Evolutionary conservation across 2,888 invertebrate genomes (phyloP).

Genomic region (Xestia xanthographa): DNA sequence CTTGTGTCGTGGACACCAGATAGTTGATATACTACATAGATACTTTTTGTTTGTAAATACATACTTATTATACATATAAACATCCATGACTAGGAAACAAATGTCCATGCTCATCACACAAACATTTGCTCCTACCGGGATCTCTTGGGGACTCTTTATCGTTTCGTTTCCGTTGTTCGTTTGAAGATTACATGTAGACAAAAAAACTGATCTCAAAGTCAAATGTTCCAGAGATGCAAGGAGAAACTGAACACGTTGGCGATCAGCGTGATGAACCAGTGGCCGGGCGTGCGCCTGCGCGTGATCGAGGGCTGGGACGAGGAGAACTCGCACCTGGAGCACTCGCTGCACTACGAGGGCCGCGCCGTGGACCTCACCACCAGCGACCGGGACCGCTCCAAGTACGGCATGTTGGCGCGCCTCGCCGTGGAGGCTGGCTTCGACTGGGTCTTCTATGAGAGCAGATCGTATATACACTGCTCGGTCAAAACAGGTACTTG

Average conservation of each 20-base stretch:
- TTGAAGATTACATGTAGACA: conserved; percentile 4
- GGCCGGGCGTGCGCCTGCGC: conserved; percentile 98
- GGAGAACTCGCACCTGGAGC: conserved; percentile 93
- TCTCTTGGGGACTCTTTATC: too few relatives aligned
- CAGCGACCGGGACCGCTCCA: conserved; percentile 97
- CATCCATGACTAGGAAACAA: too few relatives aligned
- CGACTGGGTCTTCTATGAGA: conserved; percentile 99
- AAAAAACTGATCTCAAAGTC: conserved; percentile 33
- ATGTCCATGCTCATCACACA: too few relatives aligned
- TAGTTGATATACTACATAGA: too few relatives aligned
- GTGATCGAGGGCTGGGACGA: conserved; percentile 99
- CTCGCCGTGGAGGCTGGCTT: conserved; percentile 99
- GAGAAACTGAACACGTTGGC: conserved; percentile 98
- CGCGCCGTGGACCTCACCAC: conserved; percentile 99
- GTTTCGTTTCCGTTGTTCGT: background rate
- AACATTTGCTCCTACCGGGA: too few relatives aligned
- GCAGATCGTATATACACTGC: conserved; percentile 98
- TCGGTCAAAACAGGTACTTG: conserved; percentile 98
- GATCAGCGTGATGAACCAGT: conserved; percentile 99
- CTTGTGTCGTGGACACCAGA: too few relatives aligned
- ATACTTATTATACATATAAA: too few relatives aligned
- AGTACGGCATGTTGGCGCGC: conserved; percentile 98
- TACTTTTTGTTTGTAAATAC: too few relatives aligned
- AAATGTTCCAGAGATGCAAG: conserved; percentile 96
- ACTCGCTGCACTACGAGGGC: conserved; percentile 98